These are phyloP conservation scores for Parnassius apollo DNA, from an alignment of 2,888 invertebrate species.

Conservation along the genomic window DNA sequence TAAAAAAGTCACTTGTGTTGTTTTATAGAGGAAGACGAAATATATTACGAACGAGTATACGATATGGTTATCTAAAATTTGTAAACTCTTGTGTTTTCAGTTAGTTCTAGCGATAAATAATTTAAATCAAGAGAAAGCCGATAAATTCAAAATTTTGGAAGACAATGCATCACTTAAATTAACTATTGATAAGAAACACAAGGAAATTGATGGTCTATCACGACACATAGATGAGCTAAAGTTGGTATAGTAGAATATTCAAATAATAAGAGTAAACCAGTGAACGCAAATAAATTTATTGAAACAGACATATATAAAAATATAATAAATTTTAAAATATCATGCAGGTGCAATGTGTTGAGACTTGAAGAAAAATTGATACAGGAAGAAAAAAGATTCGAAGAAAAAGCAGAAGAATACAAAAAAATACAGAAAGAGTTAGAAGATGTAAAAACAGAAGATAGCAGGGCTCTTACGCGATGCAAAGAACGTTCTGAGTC, in stretches of 20 bases:
- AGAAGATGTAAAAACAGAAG: conserved; percentile 57
- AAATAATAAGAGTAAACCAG: not conserved
- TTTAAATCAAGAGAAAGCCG: conserved; percentile 56
- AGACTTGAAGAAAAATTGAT: conserved; percentile 58
- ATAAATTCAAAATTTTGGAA: conserved; percentile 46
- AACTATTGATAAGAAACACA: conserved; percentile 45
- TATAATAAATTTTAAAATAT: not conserved
- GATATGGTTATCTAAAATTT: not conserved
- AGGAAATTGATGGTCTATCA: conserved; percentile 44
- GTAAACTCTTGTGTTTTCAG: conserved; percentile 35
- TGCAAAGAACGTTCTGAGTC: conserved; percentile 60
- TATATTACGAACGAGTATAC: too few relatives aligned
- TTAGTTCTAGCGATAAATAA: conserved; percentile 55
- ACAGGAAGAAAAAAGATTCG: conserved; percentile 49
- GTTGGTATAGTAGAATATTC: conserved; percentile 40
- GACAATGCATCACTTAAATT: conserved; percentile 47
- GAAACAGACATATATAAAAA: too few relatives aligned
- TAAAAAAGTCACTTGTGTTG: too few relatives aligned
- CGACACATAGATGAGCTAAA: conserved; percentile 52
- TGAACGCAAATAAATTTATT: too few relatives aligned
- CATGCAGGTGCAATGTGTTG: conserved; percentile 46
- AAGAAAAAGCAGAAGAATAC: conserved; percentile 55
- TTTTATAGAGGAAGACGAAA: too few relatives aligned
- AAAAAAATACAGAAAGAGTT: conserved; percentile 48
- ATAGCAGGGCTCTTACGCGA: conserved; percentile 45